Percentiles rank a stretch among this genome's conserved stretches.
Conservation (phyloP, 2,797 vertebrate species). For the Allobates femoralis region DNA sequence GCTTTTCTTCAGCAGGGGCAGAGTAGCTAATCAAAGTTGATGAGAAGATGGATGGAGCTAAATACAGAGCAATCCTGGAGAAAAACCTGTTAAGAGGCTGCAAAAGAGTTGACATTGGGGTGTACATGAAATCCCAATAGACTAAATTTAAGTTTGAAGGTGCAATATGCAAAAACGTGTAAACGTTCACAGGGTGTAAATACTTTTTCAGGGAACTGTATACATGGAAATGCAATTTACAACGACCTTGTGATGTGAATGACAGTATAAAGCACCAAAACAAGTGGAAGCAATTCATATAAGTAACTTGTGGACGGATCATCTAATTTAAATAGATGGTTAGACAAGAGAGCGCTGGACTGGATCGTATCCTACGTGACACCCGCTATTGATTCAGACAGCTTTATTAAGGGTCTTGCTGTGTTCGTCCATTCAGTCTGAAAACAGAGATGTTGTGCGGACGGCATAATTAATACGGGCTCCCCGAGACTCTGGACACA, state of each 20-base stretch:
- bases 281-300: slow-evolving; percentile 37
- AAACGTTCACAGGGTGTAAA: too few species aligned
- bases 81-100: too few species aligned
- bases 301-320: slow-evolving; percentile 39
- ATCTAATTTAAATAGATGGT: slow-evolving; percentile 55
- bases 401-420: slow-evolving; percentile 52
- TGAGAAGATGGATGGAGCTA: too few species aligned
- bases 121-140: too few species aligned
- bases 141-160: too few species aligned
- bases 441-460: slow-evolving; percentile 18
- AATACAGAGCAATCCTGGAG: too few species aligned
- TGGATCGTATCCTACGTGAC: slow-evolving; percentile 32
- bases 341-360: slow-evolving; percentile 12
- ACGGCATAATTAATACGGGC: slow-evolving; percentile 33
- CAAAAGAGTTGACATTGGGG: too few species aligned
- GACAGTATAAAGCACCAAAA: slow-evolving; percentile 1
- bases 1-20: too few species aligned
- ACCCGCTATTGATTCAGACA: slow-evolving; percentile 49
- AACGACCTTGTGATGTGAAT: slow-evolving; percentile 17
- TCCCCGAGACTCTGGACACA: slow-evolving; percentile 8
- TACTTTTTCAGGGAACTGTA: not conserved
- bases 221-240: not conserved
- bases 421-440: slow-evolving; percentile 24
- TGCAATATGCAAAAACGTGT: too few species aligned
- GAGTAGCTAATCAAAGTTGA: too few species aligned